Evolutionary conservation across 1,140 invertebrate genomes (phyloP), one percentile per base, ranked within the genome.

Genomic region (Ceratosolen solmsi): DNA sequence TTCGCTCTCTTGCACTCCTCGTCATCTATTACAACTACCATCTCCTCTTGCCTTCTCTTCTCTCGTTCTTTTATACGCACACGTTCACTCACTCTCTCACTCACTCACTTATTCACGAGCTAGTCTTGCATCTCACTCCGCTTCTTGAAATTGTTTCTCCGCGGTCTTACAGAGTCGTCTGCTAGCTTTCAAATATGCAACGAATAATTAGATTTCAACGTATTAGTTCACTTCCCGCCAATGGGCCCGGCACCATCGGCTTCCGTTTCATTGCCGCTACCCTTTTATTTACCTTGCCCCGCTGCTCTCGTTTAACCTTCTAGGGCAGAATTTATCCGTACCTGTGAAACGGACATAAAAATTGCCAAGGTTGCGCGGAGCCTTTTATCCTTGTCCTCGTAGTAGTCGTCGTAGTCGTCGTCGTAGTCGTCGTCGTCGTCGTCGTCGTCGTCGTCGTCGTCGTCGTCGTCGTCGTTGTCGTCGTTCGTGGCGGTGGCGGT

Each of bases 131-230:
- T 1, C 38, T 46, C 68, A 36, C 11, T 51, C 15, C 15, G n/a
- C 27, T 33, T 54, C 13, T 41, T 9, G 0, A 33, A 72, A 74
- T 33, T 36, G 73, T 60, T 60, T 75, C 30, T 76, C 38, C 25
- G 25, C 20, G 17, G 27, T 25, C 25, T 25, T 9, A 33, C 33
- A n/a, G 73, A 38, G 68, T 79, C 78, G 78, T 79, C 78, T 79
- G 78, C 78, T 79, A 79, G 78, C 71, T 60, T 79, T 72, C 33
- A 72, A 72, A 79, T 60, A 60, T 72, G 27, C 5, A 41, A 58
- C 8, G 1, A 68, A 46, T 78, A 78, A 68, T 78, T 78, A 70
- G 1, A 46, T 54, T 68, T 77, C 58, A 15, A 22, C 60, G 75
- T 41, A 60, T 65, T 65, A 15, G 22, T 49, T 30, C 38, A 25